Base-by-base conservation (phyloP, 2,888 invertebrate species). In the Xylocampa areola region DNA sequence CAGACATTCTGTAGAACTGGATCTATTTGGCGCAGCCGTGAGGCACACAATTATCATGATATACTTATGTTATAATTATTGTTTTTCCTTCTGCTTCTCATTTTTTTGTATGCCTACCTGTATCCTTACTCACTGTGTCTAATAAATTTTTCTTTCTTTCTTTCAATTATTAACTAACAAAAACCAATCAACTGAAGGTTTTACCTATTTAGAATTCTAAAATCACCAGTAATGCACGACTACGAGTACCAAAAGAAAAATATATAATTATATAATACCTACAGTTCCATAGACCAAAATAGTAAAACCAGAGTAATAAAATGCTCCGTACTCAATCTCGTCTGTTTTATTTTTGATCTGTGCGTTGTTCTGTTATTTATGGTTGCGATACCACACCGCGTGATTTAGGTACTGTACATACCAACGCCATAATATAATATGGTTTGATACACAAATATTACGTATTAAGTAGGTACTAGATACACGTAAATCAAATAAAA, bases 351-450 rank as follows among this genome's bases (percentile, higher is more conserved):
- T 73, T 73, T 68, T 73, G 58, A 68, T 59, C 58, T 61, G 47
- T 70, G 68, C 71, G 68, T 73, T 73, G 64, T 64, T 68, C 68
- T 61, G 41, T 68, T 73, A 73, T 73, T 73, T 73, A 73, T 70
- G 58, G 71, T 1, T 6, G 16, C 33, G 64, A 64, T 67, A 65
- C 36, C 45, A 58, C 36, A 49, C 27, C 11, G 32, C 35, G 39
- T 69, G 70, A 75, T 69, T 68, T 74, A 68, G 43, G n/a, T 41
- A 43, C 21, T 21, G n/a, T n/a, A n/a, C n/a, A n/a, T n/a, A n/a
- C 21, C 21, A 41, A 47, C 14, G 39, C 30, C 32, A 16, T 47
- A 23, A 14, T 39, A 43, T 58, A 48, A 52, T 47, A 59, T 25
- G 39, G 17, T 29, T 37, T 45, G 27, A 49, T 47, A 39, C 44